Conservation (phyloP, 2,113 vertebrate genomes). For the Oryzias javanicus region DNA sequence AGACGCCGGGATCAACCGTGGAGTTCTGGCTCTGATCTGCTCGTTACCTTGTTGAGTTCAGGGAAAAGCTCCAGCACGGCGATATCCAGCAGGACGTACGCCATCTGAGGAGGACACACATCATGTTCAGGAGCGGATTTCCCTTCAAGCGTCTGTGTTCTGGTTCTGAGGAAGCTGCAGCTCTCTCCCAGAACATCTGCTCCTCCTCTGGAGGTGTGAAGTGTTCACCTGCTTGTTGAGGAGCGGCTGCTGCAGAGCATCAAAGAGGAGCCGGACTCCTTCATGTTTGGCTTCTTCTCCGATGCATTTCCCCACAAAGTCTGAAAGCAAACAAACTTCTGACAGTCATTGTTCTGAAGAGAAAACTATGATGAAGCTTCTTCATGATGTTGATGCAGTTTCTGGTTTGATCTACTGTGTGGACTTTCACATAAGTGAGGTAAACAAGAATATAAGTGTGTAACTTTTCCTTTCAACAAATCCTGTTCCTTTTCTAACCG, state of each 20-base stretch:
- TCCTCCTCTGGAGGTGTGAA: neutral
- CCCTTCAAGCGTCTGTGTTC: no score
- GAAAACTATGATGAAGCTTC: no score
- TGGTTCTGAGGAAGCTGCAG: neutral
- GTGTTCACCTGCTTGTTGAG: constrained; percentile 94
- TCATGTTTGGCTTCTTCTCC: constrained; percentile 88
- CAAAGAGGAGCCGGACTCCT: constrained; percentile 88
- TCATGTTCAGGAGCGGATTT: neutral
- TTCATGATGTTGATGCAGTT: no score
- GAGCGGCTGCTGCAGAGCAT: constrained; percentile 93
- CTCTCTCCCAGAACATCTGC: neutral
- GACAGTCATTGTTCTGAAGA: neutral
- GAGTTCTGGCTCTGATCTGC: no score
- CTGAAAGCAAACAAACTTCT: constrained; percentile 58
- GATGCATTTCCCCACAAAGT: constrained; percentile 85
- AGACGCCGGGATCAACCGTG: no score
- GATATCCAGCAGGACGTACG: constrained; percentile 91
- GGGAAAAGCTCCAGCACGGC: constrained; percentile 92
- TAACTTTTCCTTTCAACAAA: no score
- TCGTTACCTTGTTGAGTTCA: constrained; percentile 85
- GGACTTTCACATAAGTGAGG: no score
- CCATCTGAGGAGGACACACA: constrained; percentile 79
- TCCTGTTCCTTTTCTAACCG: no score
- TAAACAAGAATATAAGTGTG: no score
- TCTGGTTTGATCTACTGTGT: no score